Evolutionary conservation across 2,888 invertebrate genomes (phyloP), one percentile per base, ranked within the genome.

Genomic region (Eudemis profundana): DNA sequence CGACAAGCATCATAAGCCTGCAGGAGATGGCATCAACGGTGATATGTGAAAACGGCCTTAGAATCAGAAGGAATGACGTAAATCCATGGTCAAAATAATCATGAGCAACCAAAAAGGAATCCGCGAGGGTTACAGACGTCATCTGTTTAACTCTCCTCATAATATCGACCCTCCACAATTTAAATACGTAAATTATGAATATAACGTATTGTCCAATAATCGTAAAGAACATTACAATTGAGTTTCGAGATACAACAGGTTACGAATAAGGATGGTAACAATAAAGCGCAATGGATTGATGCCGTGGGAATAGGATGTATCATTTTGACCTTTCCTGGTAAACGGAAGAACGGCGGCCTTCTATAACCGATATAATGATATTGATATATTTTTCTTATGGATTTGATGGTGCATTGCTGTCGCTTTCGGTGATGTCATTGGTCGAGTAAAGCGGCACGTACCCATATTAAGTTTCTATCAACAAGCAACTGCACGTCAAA

Each of bases 321-420:
- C 29, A 40, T 63, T 49, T 61, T 68, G 57, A 68, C 69, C 69
- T 62, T 59, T 65, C 61, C 62, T 61, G 65, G 68, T 12, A 57
- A 57, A 68, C 67, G 67, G 68, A 69, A 69, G 66, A 63, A 19
- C 12, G 14, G 29, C 33, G 64, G 40, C 61, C 68, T 65, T 68
- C 63, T 64, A 12, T 23, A 36, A 42, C 29, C 50, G 47, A 67
- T 61, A 53, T 61, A 65, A 54, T 10, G 33, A 33, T 33, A 33
- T 8, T 33, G 33, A 5, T 33, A 33, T 33, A 33, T 33, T 2
- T 33, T 33, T 33, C 10, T 33, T 33, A 2, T 33, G 7, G 27
- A 1, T 4, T 2, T 27, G 4, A 27, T 7, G 7, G 27, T 7
- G 27, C 27, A 27, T n/a, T 27, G 2, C 7, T 2, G 27, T 27